A percentile compares a stretch with the other conserved stretches of the same genome.
phyloP scores from a whole-genome alignment of 2,888 invertebrate genomes.

The Agrilus biguttatus region DNA sequence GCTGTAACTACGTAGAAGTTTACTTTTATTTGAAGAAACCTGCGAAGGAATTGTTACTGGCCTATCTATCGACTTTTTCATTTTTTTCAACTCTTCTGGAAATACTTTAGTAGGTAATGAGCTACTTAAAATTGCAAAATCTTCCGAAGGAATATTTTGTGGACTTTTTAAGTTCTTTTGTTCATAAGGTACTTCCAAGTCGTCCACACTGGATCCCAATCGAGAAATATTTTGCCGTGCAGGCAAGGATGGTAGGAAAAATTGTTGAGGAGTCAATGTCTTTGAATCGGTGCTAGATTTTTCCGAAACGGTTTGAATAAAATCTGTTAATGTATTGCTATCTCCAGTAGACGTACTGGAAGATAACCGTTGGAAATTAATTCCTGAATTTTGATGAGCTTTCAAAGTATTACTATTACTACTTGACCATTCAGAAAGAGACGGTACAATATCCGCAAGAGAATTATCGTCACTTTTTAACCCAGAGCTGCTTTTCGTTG shows the following conservation, averaged over 20 bases:
- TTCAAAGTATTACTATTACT: slow-evolving; percentile 61
- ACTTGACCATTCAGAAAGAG: slow-evolving; percentile 72
- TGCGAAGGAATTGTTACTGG: slow-evolving; percentile 36
- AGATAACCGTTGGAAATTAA: slow-evolving; percentile 29
- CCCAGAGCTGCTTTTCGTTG: slow-evolving; percentile 45
- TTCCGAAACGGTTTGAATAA: slow-evolving; percentile 65
- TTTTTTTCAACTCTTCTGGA: slow-evolving; percentile 15
- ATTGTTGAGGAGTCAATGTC: slow-evolving; percentile 47
- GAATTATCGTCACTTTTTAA: slow-evolving; percentile 69
- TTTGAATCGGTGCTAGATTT: slow-evolving; percentile 65
- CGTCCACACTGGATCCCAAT: slow-evolving; percentile 26
- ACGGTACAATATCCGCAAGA: slow-evolving; percentile 57
- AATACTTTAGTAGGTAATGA: slow-evolving; percentile 9
- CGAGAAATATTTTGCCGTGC: slow-evolving; percentile 18
- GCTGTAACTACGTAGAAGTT: slow-evolving; percentile 33
- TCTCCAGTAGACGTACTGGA: slow-evolving; percentile 26
- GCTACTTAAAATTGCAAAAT: slow-evolving; percentile 20
- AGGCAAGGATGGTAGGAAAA: slow-evolving; percentile 14
- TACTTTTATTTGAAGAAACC: slow-evolving; percentile 33
- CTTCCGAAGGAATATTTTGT: slow-evolving; percentile 28
- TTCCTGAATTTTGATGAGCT: slow-evolving; percentile 38
- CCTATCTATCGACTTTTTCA: slow-evolving; percentile 36
- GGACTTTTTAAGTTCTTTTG: slow-evolving; percentile 22
- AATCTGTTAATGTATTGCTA: slow-evolving; percentile 39
- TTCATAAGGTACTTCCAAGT: slow-evolving; percentile 18